These are phyloP conservation scores for Grammomys surdaster DNA, from an alignment of 2,113 vertebrate genomes.

Conservation along the genomic window DNA sequence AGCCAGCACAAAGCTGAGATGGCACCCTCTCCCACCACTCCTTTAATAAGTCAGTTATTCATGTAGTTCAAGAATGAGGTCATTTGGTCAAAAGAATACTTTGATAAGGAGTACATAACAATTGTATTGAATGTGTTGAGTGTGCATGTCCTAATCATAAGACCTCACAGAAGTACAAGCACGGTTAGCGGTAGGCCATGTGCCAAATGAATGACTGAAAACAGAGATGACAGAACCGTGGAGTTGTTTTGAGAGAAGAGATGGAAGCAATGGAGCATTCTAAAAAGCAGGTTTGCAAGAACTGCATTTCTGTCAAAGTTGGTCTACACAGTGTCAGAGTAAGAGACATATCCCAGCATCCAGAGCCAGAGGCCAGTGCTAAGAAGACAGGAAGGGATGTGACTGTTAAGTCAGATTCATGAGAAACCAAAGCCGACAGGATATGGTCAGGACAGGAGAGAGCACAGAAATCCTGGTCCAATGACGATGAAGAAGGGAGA, in stretches of 20 bases:
- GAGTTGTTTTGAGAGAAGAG: slow-evolving; percentile 59
- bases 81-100: slow-evolving; percentile 64
- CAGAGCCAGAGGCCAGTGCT: background rate
- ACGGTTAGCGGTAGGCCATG: background rate
- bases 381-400: background rate
- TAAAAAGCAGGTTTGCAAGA: slow-evolving; percentile 54
- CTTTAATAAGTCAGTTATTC: slow-evolving; percentile 74
- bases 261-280: slow-evolving; percentile 59
- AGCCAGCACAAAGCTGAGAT: slow-evolving; percentile 68
- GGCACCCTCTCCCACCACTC: slow-evolving; percentile 65
- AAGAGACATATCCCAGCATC: slow-evolving; percentile 20
- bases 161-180: slow-evolving; percentile 58
- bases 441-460: slow-evolving; percentile 31
- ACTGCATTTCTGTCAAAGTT: slow-evolving; percentile 65
- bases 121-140: slow-evolving; percentile 60
- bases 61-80: slow-evolving; percentile 77
- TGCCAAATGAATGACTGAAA: slow-evolving; percentile 72
- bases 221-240: slow-evolving; percentile 56
- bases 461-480: background rate
- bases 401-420: background rate
- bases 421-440: slow-evolving; percentile 7
- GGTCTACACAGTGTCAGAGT: slow-evolving; percentile 8
- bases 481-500: slow-evolving; percentile 6
- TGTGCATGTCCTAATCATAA: slow-evolving; percentile 60
- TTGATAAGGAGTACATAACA: slow-evolving; percentile 57